These are phyloP conservation scores for Pyrocephalus nanus DNA, from an alignment of 2,797 vertebrate genomes.

Conservation along the genomic window DNA sequence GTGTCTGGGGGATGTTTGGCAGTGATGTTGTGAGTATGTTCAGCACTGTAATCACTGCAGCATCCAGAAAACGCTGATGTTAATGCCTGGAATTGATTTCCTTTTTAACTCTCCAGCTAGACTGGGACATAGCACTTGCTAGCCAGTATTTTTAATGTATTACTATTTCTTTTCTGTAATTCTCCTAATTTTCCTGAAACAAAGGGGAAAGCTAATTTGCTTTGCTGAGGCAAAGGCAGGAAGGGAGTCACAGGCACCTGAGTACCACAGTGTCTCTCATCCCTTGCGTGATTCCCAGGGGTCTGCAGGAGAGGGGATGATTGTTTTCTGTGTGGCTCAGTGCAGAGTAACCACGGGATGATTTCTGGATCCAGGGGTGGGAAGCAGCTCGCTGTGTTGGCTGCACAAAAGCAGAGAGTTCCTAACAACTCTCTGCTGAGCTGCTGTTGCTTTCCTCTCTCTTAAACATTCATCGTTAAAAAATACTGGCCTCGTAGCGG, in stretches of 20 bases:
- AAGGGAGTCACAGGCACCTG: rapidly evolving
- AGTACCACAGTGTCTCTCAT: neutral
- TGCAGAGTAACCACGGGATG: neutral
- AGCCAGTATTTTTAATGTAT: neutral
- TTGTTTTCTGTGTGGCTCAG: neutral
- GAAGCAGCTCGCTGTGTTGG: neutral
- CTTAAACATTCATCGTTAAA: neutral
- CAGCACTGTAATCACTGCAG: neutral
- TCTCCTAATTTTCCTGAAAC: neutral
- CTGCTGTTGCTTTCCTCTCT: neutral
- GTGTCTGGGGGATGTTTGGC: neutral
- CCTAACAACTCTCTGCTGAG: neutral
- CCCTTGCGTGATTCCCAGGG: neutral
- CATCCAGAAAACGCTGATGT: neutral
- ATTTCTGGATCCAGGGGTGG: neutral
- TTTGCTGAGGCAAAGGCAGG: neutral
- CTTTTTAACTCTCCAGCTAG: neutral
- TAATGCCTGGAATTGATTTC: neutral
- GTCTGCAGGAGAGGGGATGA: neutral
- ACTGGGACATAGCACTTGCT: neutral
- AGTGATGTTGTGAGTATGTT: neutral
- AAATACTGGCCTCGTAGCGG: neutral
- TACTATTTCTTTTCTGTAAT: neutral
- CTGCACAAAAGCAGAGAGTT: neutral
- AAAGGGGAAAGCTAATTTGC: neutral